Evolutionary conservation across 2,888 invertebrate species (phyloP).

Genomic region (Noctuana brunneofusca): DNA sequence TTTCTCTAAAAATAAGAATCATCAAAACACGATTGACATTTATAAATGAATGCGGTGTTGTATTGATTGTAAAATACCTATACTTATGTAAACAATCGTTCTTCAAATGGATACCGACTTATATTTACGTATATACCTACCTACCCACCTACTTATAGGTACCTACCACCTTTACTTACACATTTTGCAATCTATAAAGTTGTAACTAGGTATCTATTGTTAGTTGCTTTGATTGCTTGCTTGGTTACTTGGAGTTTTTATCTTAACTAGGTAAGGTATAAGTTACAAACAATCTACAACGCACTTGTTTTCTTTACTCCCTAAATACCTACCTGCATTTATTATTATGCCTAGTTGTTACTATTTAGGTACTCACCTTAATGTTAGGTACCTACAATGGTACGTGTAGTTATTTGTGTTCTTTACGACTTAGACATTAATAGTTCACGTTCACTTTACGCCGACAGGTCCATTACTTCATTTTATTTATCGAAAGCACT

Average conservation of each 20-base stretch:
- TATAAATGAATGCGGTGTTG: too few relatives aligned
- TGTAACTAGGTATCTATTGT: too few relatives aligned
- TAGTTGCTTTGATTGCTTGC: too few relatives aligned
- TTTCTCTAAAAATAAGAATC: too few relatives aligned
- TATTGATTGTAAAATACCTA: constrained; percentile 2
- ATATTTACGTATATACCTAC: not conserved
- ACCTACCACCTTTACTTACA: too few relatives aligned
- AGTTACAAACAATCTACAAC: not conserved
- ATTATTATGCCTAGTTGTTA: too few relatives aligned
- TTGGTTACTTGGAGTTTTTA: too few relatives aligned
- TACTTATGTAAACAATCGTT: not conserved
- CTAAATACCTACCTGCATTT: too few relatives aligned
- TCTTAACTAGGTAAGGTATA: not conserved
- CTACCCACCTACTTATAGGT: too few relatives aligned
- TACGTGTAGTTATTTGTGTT: constrained; percentile 27
- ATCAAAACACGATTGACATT: too few relatives aligned
- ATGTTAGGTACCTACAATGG: constrained; percentile 24
- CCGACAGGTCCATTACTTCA: constrained; percentile 21
- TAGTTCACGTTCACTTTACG: constrained; percentile 30
- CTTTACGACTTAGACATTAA: constrained; percentile 22
- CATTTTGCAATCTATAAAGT: too few relatives aligned
- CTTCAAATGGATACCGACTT: too few relatives aligned
- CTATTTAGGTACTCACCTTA: constrained; percentile 23
- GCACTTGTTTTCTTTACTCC: not conserved
- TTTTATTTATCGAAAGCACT: constrained; percentile 30